Base-by-base conservation (phyloP, 2,888 invertebrate species). In the Tachystola acroxantha region DNA sequence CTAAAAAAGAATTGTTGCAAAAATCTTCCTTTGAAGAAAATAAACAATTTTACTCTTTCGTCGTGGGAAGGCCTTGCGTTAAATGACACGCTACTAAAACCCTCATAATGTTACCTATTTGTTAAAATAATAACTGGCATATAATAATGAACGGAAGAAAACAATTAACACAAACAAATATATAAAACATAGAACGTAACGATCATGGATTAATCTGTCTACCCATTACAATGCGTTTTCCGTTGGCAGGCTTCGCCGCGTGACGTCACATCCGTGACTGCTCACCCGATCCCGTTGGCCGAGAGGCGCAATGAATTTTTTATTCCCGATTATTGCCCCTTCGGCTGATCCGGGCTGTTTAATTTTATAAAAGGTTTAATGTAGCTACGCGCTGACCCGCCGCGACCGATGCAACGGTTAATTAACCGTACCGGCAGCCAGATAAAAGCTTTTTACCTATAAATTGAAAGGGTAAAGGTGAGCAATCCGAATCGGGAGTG, bases 261-360 rank as follows among this genome's bases (percentile, higher is more conserved):
- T 45, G 38, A 43, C 49, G 46, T 51, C 50, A 51, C 38, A 24
- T 41, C 45, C 40, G 40, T 11, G 6, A 22, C 29, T 35, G 35
- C 24, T 5, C 37, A 35, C 45, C 24, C 27, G 27, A 46, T 57
- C 65, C 71, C 62, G 64, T 65, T 64, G 46, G 38, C 37, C 46
- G 51, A 42, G 50, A 44, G 45, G 48, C 51, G 64, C 54, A 40
- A 48, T 80, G 80, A 80, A 82, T 81, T 78, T 78, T 81, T 81
- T 77, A 80, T 79, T 55, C 53, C 53, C 64, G 53, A 78, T 84
- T 82, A 79, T 71, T 69, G 59, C 71, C 71, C 57, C 55, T 44
- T 27, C 26, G 34, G 41, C 55, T 68, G 60, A 68, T 76, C 69
- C 78, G 75, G 68, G 67, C 69, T 61, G 61, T 57, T 73, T 64